Conservation (phyloP, 2,113 vertebrate genomes). For the Eretmochelys imbricata region DNA sequence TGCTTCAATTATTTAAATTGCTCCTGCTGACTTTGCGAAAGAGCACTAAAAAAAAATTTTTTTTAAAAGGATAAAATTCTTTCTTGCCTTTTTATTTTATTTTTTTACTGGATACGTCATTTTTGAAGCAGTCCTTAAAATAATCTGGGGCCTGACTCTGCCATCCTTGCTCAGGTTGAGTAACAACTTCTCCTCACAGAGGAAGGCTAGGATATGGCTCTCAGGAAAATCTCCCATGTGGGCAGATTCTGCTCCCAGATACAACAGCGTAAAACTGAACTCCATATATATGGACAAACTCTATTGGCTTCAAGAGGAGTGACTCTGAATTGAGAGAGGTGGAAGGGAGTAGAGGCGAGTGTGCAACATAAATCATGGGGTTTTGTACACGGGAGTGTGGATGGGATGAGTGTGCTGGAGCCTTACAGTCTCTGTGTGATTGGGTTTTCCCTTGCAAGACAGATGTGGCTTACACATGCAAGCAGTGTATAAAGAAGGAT, state of each 20-base stretch:
- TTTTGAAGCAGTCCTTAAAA: neutral
- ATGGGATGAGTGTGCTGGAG: neutral
- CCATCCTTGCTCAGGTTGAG: neutral
- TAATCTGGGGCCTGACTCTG: rapidly evolving
- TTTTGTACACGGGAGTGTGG: neutral
- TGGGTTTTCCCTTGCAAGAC: neutral
- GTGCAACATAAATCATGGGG: neutral
- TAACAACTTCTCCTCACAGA: neutral
- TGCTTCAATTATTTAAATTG: neutral
- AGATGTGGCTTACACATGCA: neutral
- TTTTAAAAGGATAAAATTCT: neutral
- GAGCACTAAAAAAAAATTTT: neutral
- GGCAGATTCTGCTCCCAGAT: neutral
- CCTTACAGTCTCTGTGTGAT: neutral
- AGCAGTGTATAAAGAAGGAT: neutral
- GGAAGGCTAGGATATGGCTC: neutral
- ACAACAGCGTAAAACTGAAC: neutral
- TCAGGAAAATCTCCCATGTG: neutral
- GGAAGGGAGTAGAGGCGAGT: neutral
- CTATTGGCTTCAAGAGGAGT: neutral
- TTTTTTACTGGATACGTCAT: neutral
- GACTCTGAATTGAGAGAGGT: neutral
- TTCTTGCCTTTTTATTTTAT: neutral
- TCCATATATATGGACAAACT: too few species aligned
- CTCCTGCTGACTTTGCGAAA: neutral